These are phyloP conservation scores for Lasioglossum lativentre DNA, from an alignment of 2,888 invertebrate species.

Conservation along the genomic window DNA sequence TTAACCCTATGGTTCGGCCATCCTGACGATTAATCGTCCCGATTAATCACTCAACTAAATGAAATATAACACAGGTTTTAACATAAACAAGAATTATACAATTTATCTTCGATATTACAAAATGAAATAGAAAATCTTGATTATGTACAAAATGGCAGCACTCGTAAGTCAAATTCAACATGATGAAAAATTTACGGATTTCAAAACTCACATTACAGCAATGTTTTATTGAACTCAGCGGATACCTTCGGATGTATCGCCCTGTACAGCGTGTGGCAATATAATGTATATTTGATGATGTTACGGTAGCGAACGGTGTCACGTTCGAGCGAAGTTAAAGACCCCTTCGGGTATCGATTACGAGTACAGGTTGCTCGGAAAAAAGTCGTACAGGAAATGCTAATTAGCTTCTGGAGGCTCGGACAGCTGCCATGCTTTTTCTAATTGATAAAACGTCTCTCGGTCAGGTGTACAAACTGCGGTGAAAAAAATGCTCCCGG, in stretches of 20 bases:
- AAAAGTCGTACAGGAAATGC: conserved; percentile 37
- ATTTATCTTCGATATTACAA: too few species aligned
- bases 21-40: too few species aligned
- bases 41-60: too few species aligned
- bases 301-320: conserved; percentile 2
- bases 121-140: too few species aligned
- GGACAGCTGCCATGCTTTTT: conserved; percentile 21
- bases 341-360: background rate
- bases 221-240: too few species aligned
- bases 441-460: conserved; percentile 31
- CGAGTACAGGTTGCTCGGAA: background rate
- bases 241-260: background rate
- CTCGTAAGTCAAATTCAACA: too few species aligned
- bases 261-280: background rate
- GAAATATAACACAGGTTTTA: too few species aligned
- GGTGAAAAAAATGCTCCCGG: background rate
- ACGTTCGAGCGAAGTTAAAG: background rate
- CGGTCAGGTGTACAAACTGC: conserved; percentile 5
- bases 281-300: background rate
- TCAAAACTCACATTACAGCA: too few species aligned
- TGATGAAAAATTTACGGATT: too few species aligned
- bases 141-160: too few species aligned
- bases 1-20: too few species aligned
- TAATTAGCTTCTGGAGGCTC: conserved; percentile 32
- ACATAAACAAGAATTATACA: too few species aligned